A percentile compares a stretch with the other conserved stretches of the same genome.
Conservation (phyloP, 2,113 vertebrate genomes). For the Dicrurus megarhynchus region DNA sequence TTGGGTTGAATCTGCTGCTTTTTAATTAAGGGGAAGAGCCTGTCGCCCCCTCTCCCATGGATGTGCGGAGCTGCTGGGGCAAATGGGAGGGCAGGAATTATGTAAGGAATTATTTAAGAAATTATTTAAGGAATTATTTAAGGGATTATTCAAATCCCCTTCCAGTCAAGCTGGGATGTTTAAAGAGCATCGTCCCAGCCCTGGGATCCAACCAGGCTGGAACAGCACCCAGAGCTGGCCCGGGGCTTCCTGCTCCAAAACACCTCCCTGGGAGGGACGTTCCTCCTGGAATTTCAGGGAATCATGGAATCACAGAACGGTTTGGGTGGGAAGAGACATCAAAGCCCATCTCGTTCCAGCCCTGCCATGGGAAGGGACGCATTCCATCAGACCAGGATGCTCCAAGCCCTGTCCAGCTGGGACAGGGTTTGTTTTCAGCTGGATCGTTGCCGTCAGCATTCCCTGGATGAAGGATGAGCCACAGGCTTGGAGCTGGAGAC, state of each 20-base stretch:
- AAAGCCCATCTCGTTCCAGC: neutral
- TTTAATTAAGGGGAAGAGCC: neutral
- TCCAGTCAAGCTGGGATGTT: conserved; percentile 17
- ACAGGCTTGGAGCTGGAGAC: rapidly evolving
- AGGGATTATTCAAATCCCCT: neutral
- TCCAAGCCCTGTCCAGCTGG: neutral
- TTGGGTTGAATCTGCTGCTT: neutral
- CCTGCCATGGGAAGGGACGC: neutral
- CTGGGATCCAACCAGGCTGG: neutral
- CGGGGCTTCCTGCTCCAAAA: neutral
- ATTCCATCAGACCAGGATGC: neutral
- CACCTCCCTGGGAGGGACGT: neutral
- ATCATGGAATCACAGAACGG: neutral
- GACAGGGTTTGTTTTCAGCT: neutral
- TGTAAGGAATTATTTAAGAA: neutral
- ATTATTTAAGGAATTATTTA: neutral
- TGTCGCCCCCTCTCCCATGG: neutral
- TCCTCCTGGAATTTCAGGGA: neutral
- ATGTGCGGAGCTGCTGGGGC: rapidly evolving
- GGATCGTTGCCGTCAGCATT: rapidly evolving
- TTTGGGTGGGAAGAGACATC: neutral
- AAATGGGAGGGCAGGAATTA: neutral
- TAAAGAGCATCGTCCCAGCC: neutral
- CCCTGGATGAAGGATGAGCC: neutral
- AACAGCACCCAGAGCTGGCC: neutral